Base-by-base conservation (phyloP, 2,113 vertebrate genomes). In the Limanda limanda region DNA sequence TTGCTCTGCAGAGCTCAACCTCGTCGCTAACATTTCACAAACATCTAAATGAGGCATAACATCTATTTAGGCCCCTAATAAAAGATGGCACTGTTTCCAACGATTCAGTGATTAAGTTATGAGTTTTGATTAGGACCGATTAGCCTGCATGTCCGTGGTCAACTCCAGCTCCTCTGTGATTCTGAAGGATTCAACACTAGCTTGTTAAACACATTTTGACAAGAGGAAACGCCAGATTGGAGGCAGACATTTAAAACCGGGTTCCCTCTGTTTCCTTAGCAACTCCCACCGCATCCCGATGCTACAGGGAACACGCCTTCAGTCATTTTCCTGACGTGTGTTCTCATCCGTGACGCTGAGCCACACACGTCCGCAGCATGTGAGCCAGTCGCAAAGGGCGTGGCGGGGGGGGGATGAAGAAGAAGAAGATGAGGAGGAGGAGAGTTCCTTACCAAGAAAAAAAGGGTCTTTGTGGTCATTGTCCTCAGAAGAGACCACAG, bases 401-500 rank as follows among this genome's bases (percentile, higher is more conserved):
- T 37, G 35, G 35, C 18, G 27, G 0, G 5, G 45, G 31, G 27
- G 27, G 5, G 27, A 31, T 31, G 31, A 31, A n/a, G 18, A 31
- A 0, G 12, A 57, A 1, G 14, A 35, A 17, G 5, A 14, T 18
- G 42, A 37, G 18, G 52, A 31, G 2, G 48, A 42, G 2, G 47
- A 35, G n/a, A 27, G 59, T 57, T 66, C 35, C 89, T 92, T 73
- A 94, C 91, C 90, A 55, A 54, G 69, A 83, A 67, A 68, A 68
- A 65, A 70, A 24, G 21, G 10, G 27, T 75, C 54, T 12, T 56
- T 58, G 0, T 25, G 0, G 27, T 13, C 25, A 0, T 13, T 1
- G 1, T 67, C 78, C 86, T 96, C 92, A 99, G 94, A 99, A 99
- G 86, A 99, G 96, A 75, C 98, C 98, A 87, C 98, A 99, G 94